Percentiles rank a stretch among this genome's conserved stretches.
phyloP scores from a whole-genome alignment of 2,888 invertebrate genomes.

The Morpho achilles region DNA sequence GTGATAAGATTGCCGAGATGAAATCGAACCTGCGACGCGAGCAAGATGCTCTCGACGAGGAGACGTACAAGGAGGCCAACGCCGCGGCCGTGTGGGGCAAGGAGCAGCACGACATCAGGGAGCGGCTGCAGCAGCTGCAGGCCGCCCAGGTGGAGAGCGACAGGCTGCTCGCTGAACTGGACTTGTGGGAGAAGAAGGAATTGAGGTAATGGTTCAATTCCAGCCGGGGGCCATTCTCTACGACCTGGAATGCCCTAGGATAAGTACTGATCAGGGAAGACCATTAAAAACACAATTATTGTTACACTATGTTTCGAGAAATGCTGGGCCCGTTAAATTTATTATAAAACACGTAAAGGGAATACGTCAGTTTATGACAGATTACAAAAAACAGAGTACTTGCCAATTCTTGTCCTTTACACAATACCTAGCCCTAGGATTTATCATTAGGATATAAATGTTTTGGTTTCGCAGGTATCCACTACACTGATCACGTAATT shows the following conservation, averaged over 20 bases:
- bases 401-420: too few species aligned
- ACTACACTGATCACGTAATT: too few species aligned
- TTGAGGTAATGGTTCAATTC: constrained; percentile 35
- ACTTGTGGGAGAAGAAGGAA: constrained; percentile 50
- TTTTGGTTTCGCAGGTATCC: too few species aligned
- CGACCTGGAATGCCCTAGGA: too few species aligned
- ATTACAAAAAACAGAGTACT: too few species aligned
- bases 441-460: too few species aligned
- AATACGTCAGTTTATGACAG: too few species aligned
- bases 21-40: constrained; percentile 38
- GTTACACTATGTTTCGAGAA: neutral
- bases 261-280: too few species aligned
- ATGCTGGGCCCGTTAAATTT: too few species aligned
- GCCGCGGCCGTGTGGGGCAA: constrained; percentile 36
- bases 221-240: too few species aligned
- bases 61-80: constrained; percentile 32
- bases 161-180: constrained; percentile 22
- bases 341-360: too few species aligned
- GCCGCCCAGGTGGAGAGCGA: constrained; percentile 21
- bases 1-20: constrained; percentile 42
- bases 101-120: constrained; percentile 29
- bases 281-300: neutral
- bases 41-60: constrained; percentile 38
- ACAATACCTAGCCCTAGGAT: too few species aligned
- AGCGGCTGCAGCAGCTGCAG: constrained; percentile 18